phyloP scores from a whole-genome alignment of 2,113 vertebrate genomes.

The Jacana jacana region DNA sequence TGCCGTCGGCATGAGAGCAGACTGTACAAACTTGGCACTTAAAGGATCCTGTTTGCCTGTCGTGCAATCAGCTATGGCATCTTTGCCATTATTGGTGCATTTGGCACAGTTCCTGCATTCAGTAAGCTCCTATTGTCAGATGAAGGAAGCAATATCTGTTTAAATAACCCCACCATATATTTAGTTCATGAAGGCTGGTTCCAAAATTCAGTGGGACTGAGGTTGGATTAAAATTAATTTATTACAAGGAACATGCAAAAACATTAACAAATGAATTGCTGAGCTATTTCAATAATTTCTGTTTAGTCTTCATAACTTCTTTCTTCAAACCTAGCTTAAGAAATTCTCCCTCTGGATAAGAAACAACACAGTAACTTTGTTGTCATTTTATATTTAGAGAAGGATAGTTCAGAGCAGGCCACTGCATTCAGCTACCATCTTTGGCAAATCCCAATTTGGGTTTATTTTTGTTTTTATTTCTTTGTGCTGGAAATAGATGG shows the following conservation, averaged over 20 bases:
- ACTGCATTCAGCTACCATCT: background rate
- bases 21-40: background rate
- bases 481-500: background rate
- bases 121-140: background rate
- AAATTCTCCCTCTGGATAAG: background rate
- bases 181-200: background rate
- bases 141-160: background rate
- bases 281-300: background rate
- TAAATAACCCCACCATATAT: rapidly evolving
- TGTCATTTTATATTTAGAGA: background rate
- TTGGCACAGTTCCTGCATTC: background rate
- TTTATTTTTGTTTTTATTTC: background rate
- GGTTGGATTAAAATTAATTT: background rate
- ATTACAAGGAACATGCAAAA: background rate
- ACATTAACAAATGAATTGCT: background rate
- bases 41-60: background rate
- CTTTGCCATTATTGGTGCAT: background rate
- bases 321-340: background rate
- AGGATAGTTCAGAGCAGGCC: background rate
- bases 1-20: background rate
- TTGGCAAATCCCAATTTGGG: background rate
- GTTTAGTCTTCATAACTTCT: background rate
- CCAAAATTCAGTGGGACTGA: background rate
- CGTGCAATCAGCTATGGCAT: background rate
- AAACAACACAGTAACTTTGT: background rate